phyloP scores from a whole-genome alignment of 1,140 invertebrate species.

The Triops cancriformis region DNA sequence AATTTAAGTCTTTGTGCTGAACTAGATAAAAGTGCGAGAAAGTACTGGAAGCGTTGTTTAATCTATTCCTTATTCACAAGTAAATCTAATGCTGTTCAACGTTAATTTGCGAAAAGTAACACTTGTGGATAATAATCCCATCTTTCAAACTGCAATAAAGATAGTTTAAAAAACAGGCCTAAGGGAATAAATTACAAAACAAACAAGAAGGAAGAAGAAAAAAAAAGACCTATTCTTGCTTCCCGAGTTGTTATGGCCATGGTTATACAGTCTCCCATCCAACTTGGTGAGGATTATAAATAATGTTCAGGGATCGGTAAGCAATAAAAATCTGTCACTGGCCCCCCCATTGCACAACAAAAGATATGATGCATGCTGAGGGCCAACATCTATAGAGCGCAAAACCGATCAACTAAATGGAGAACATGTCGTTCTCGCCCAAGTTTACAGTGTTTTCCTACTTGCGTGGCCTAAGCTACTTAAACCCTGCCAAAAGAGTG shows the following conservation, averaged over 20 bases:
- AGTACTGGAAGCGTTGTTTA: background rate
- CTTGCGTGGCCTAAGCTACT: background rate
- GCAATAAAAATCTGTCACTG: background rate
- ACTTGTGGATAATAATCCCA: background rate
- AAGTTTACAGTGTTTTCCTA: background rate
- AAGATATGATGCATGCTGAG: background rate
- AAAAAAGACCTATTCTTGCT: background rate
- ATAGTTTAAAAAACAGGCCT: background rate
- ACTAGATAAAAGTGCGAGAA: background rate
- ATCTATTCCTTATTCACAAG: background rate
- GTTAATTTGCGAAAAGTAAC: background rate
- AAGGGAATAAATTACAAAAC: background rate
- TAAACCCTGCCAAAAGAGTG: background rate
- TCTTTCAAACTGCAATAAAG: background rate
- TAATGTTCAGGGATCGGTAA: slow-evolving; percentile 1
- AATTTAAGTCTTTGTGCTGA: background rate
- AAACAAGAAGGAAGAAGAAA: background rate
- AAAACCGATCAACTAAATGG: background rate
- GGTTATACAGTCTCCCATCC: background rate
- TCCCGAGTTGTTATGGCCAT: background rate
- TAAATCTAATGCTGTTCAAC: background rate
- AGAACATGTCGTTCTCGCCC: background rate
- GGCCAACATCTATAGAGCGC: background rate
- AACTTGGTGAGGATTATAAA: background rate
- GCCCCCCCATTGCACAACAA: background rate